A percentile compares a stretch with the other conserved stretches of the same genome.
phyloP scores from a whole-genome alignment of 2,888 invertebrate genomes.

The Mellilla xanthometata region DNA sequence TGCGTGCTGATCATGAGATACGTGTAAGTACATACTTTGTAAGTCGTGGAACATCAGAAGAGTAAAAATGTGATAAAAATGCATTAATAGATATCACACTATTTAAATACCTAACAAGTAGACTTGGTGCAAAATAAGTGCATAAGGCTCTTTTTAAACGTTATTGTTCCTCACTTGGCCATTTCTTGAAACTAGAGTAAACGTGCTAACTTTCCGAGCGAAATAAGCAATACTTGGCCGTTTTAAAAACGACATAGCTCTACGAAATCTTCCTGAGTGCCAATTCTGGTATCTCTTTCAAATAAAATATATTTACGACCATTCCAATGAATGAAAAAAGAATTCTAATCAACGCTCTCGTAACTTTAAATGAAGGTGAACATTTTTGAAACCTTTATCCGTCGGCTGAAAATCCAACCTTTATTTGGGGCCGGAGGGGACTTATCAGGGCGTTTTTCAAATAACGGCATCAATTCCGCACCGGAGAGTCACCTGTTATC shows the following conservation, averaged over 20 bases:
- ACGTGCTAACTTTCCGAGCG: conserved; percentile 6
- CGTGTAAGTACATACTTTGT: no score
- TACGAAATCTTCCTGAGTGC: conserved; percentile 18
- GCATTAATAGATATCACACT: no score
- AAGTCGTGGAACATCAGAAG: no score
- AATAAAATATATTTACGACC: conserved; percentile 43
- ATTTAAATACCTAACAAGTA: not conserved
- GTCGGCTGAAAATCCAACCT: conserved; percentile 52
- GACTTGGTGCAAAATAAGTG: not conserved
- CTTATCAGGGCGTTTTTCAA: conserved; percentile 70
- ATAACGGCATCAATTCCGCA: conserved; percentile 64
- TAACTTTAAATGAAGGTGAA: conserved; percentile 65
- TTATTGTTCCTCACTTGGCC: conserved; percentile 5
- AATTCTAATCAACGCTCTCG: conserved; percentile 58
- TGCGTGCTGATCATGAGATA: no score
- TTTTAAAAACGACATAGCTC: conserved; percentile 15
- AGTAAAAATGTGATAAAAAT: no score
- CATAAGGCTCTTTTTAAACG: conserved; percentile 1
- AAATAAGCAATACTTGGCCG: conserved; percentile 14
- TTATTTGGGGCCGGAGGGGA: conserved; percentile 62
- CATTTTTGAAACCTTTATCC: conserved; percentile 63
- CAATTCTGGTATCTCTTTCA: conserved; percentile 32
- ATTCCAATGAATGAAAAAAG: conserved; percentile 48
- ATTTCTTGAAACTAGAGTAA: conserved; percentile 8
- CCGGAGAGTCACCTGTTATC: conserved; percentile 65